These are phyloP conservation scores for Drosophila nr. perissopoda DNA, from an alignment of 2,888 invertebrate genomes.

Conservation along the genomic window DNA sequence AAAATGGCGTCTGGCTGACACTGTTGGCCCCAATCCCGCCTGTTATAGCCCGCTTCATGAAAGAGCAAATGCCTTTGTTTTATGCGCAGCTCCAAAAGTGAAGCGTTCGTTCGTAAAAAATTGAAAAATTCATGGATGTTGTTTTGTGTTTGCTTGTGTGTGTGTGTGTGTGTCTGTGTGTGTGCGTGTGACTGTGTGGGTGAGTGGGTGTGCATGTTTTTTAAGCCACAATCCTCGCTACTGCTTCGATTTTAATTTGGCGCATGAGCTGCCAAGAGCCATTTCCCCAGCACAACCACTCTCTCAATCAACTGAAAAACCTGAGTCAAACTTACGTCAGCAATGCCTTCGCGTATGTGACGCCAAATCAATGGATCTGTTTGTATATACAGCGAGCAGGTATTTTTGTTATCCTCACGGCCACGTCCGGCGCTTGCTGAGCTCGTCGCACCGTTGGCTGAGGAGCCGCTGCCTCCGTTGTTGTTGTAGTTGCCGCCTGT, in stretches of 20 bases:
- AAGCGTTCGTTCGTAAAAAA: conserved; percentile 70
- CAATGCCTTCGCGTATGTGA: conserved; percentile 93
- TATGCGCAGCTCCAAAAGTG: conserved; percentile 61
- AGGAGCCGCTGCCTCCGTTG: conserved; percentile 83
- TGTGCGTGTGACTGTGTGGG: background rate
- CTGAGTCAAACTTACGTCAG: conserved; percentile 88
- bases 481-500: conserved; percentile 68
- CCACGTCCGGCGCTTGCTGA: conserved; percentile 78
- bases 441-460: conserved; percentile 80
- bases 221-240: conserved; percentile 20
- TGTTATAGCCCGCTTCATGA: conserved; percentile 12
- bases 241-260: conserved; percentile 62
- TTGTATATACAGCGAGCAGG: conserved; percentile 98
- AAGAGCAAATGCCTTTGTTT: conserved; percentile 58
- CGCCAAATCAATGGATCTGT: conserved; percentile 99
- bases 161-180: background rate
- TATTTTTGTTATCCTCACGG: conserved; percentile 91
- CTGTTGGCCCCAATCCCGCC: background rate
- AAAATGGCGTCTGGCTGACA: conserved; percentile 51
- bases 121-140: conserved; percentile 70
- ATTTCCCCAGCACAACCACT: background rate
- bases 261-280: conserved; percentile 32
- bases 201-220: conserved; percentile 7
- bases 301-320: background rate
- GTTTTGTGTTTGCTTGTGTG: conserved; percentile 31